Conservation (phyloP, 2,888 invertebrate species). For the Aleiodes leptofemur region DNA sequence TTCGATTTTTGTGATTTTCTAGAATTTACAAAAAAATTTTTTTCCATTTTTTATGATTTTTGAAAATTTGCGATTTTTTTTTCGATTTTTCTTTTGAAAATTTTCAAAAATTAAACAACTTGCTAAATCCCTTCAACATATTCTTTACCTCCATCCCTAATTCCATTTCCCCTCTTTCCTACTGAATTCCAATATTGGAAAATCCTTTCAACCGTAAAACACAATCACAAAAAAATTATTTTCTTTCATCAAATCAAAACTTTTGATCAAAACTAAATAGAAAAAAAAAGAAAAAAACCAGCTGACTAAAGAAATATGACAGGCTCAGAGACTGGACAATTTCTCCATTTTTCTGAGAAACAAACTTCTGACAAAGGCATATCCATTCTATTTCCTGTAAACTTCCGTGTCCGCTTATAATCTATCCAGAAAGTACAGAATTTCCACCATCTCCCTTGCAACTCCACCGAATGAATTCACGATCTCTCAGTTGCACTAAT, state of each 20-base stretch:
- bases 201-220: no score
- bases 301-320: constrained; percentile 5
- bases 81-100: no score
- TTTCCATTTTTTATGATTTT: no score
- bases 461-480: not conserved
- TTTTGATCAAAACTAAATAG: not conserved
- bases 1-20: no score
- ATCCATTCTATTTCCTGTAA: constrained; percentile 54
- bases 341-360: constrained; percentile 3
- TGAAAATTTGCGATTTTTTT: no score
- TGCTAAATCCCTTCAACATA: no score
- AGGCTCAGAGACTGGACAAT: constrained; percentile 6
- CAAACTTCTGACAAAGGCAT: constrained; percentile 51
- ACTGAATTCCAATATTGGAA: no score
- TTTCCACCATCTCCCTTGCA: not conserved
- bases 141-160: no score
- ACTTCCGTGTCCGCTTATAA: constrained; percentile 42
- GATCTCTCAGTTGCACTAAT: constrained; percentile 21
- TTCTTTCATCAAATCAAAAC: not conserved
- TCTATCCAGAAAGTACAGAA: constrained; percentile 3
- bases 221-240: no score
- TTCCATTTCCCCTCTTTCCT: no score
- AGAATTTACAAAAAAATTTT: no score
- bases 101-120: no score
- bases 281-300: not conserved